phyloP scores from a whole-genome alignment of 2,797 vertebrate species.

The Cetoscarus ocellatus region DNA sequence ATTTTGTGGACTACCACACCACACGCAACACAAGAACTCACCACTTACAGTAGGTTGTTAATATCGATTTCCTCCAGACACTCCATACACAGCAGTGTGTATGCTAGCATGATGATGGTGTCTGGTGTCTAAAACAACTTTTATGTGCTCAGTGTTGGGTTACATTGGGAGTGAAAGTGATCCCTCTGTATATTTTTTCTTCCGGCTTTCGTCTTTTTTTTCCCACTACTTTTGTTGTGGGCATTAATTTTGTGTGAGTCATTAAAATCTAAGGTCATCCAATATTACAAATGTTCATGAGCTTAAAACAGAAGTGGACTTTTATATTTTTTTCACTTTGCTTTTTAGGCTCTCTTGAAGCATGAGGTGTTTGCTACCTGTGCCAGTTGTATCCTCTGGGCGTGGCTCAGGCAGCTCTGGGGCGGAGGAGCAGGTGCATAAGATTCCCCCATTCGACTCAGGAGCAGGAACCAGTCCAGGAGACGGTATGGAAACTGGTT shows the following conservation, averaged over 20 bases:
- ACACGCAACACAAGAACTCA: slow-evolving; percentile 58
- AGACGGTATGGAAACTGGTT: slow-evolving; percentile 85
- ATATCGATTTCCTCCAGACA: slow-evolving; percentile 57
- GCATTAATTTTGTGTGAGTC: slow-evolving; percentile 45
- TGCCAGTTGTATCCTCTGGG: slow-evolving; percentile 73
- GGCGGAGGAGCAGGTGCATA: slow-evolving; percentile 68
- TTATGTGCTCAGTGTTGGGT: slow-evolving; percentile 34
- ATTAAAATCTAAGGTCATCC: slow-evolving; percentile 41
- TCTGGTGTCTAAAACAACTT: slow-evolving; percentile 55
- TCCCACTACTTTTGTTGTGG: slow-evolving; percentile 16
- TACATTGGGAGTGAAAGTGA: slow-evolving; percentile 38
- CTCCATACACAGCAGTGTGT: slow-evolving; percentile 35
- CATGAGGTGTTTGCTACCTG: slow-evolving; percentile 57
- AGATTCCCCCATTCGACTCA: slow-evolving; percentile 80
- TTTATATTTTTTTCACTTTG: too few species aligned
- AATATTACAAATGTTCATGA: neutral
- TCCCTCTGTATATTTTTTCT: slow-evolving; percentile 21
- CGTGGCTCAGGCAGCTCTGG: slow-evolving; percentile 75
- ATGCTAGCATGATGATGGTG: slow-evolving; percentile 24
- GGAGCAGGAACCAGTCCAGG: slow-evolving; percentile 85
- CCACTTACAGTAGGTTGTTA: slow-evolving; percentile 61
- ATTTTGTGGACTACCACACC: slow-evolving; percentile 54
- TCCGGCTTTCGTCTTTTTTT: slow-evolving; percentile 20
- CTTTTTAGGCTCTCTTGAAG: neutral
- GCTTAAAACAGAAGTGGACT: too few species aligned